These are phyloP conservation scores for Ascaphus truei DNA, from an alignment of 2,113 vertebrate genomes.

Conservation along the genomic window DNA sequence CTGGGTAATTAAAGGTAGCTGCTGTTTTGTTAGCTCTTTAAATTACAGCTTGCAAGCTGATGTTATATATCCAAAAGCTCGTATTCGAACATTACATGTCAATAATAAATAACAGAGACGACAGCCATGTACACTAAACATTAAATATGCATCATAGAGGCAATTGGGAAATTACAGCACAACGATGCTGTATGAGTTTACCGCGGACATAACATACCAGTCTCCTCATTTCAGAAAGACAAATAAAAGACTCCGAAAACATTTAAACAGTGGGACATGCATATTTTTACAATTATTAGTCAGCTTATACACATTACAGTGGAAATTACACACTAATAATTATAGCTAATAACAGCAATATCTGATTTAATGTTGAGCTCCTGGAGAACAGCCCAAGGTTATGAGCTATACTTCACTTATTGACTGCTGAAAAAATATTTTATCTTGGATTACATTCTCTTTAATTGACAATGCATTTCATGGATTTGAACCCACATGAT, in stretches of 20 bases:
- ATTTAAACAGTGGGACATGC: slow-evolving; percentile 15
- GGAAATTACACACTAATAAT: slow-evolving; percentile 8
- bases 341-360: slow-evolving; percentile 1
- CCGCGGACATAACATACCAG: not conserved
- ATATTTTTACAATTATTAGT: slow-evolving; percentile 14
- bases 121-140: slow-evolving; percentile 7
- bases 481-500: too few species aligned
- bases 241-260: slow-evolving; percentile 1
- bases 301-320: not conserved
- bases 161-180: slow-evolving; percentile 27
- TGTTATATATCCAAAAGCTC: slow-evolving; percentile 41
- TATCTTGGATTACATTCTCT: too few species aligned
- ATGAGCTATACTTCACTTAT: too few species aligned
- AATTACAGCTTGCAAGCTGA: slow-evolving; percentile 54
- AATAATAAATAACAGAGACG: slow-evolving; percentile 21
- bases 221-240: not conserved
- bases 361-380: slow-evolving; percentile 18
- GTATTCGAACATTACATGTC: slow-evolving; percentile 15
- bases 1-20: slow-evolving; percentile 60
- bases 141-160: slow-evolving; percentile 27
- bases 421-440: too few species aligned
- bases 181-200: slow-evolving; percentile 16
- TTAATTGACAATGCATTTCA: too few species aligned
- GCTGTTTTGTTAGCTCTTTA: slow-evolving; percentile 52
- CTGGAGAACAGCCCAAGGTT: not conserved